A percentile compares a stretch with the other conserved stretches of the same genome.
Evolutionary conservation across 2,113 vertebrate genomes (phyloP).

Genomic region (Cyprinodon brontotheroides): DNA sequence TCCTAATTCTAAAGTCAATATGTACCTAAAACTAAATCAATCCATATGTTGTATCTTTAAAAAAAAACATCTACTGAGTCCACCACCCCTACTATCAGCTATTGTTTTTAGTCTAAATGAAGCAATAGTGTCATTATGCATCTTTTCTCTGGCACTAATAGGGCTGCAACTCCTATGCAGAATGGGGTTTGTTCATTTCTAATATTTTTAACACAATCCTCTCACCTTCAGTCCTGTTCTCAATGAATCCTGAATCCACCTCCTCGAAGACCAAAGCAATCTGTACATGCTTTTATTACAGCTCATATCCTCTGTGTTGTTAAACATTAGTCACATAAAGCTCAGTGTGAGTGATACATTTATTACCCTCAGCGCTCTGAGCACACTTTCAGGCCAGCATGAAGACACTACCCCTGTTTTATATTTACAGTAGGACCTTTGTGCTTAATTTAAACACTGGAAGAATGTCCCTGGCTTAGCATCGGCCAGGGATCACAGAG

Average conservation of each 20-base stretch:
- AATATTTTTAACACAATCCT: not conserved
- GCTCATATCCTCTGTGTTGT: constrained; percentile 12
- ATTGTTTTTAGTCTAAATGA: not conserved
- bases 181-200: not conserved
- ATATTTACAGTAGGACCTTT: constrained; percentile 51
- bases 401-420: constrained; percentile 19
- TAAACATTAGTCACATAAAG: constrained; percentile 52
- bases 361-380: constrained; percentile 25
- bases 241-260: not conserved
- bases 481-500: not conserved
- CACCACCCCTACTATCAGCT: not conserved
- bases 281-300: constrained; percentile 8
- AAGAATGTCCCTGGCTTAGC: constrained; percentile 9
- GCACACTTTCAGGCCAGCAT: constrained; percentile 1
- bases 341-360: constrained; percentile 39
- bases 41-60: not conserved
- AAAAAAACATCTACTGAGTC: not conserved
- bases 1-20: not conserved
- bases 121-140: not conserved
- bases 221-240: not conserved
- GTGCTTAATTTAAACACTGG: constrained; percentile 12
- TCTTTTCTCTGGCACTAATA: not conserved
- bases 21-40: not conserved
- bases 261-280: not conserved
- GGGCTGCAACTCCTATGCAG: not conserved